A percentile compares a stretch with the other conserved stretches of the same genome.
Evolutionary conservation across 2,797 vertebrate genomes (phyloP).

Genomic region (Orientallactaga sibirica): DNA sequence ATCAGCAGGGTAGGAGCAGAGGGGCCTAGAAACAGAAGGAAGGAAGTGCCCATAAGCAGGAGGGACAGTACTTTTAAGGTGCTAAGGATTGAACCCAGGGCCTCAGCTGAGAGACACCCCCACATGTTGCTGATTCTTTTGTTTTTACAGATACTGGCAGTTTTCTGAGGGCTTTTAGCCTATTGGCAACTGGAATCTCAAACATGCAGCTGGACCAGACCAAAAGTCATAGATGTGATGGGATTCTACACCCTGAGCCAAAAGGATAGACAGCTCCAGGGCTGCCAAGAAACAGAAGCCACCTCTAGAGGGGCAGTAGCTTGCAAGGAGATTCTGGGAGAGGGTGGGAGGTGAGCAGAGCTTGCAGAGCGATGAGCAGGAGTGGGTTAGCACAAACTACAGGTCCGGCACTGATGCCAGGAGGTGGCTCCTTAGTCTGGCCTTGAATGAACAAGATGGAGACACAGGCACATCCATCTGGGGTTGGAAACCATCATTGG

Average conservation of each 20-base stretch:
- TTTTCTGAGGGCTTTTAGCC: conserved; percentile 11
- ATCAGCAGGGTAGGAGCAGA: not conserved
- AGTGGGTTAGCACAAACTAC: not conserved
- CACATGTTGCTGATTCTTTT: not conserved
- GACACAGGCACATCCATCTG: not conserved
- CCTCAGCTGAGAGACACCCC: not conserved
- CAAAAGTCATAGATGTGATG: not conserved
- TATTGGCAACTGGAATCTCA: conserved; percentile 35
- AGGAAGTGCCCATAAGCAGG: not conserved
- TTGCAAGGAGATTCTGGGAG: not conserved
- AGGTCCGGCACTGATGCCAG: not conserved
- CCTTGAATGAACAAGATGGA: fast-evolving
- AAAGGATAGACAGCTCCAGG: conserved; percentile 21
- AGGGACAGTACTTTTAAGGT: not conserved
- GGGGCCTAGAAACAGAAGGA: not conserved
- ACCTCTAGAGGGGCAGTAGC: not conserved
- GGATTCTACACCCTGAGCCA: conserved; percentile 39
- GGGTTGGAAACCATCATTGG: not conserved
- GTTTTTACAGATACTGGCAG: not conserved
- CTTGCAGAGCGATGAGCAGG: fast-evolving
- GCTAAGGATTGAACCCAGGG: not conserved
- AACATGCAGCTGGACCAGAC: not conserved
- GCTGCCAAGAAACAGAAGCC: not conserved
- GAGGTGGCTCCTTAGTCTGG: not conserved
- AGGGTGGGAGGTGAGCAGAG: not conserved